Base-by-base conservation (phyloP, 35 echinoderm and acorn worm genomes). In the Chiridota heheva region DNA sequence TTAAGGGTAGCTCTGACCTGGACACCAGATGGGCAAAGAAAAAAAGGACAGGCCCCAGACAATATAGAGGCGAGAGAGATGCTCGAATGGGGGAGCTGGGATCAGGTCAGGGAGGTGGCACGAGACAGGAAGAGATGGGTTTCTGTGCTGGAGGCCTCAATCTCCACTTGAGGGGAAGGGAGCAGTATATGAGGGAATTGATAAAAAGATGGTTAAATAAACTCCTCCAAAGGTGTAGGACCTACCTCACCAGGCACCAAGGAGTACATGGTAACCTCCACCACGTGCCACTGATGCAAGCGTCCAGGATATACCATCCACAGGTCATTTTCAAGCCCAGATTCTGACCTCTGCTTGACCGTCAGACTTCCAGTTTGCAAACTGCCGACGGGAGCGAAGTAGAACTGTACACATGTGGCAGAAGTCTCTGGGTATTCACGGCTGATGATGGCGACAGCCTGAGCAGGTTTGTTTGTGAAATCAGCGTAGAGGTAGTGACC, bases 401-500 rank as follows among this genome's bases (percentile, higher is more conserved):
- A 74, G 44, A 74, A 74, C 16, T 16, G 42, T 4, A 74, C 25
- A 32, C 70, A 74, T 26, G 70, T 46, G 7, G 43, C 70, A 18
- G 47, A 42, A 17, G 70, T 74, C 5, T 42, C 43, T 2, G 70
- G 70, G 40, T 51, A 74, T 26, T 28, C 47, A 17, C 70, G 43
- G 24, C 70, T 74, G 4, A 46, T 17, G 4, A 74, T 74, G 24
- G 70, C 70, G 0, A 31, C 36, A 47, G 44, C 41, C 30, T 74
- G 5, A 3, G n/a, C 17, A 32, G 44, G 40, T 8, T 30, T 22
- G 44, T 46, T 53, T 24, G 40, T 74, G 25, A 74, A 31, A 51
- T 47, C 56, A 0, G 70, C 44, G 36, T 74, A 74, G 43, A 74
- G 47, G 43, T 74, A 74, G 40, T 74, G 70, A 74, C 70, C 70